Base-by-base conservation (phyloP, 1,140 invertebrate genomes). In the Mercenaria mercenaria region DNA sequence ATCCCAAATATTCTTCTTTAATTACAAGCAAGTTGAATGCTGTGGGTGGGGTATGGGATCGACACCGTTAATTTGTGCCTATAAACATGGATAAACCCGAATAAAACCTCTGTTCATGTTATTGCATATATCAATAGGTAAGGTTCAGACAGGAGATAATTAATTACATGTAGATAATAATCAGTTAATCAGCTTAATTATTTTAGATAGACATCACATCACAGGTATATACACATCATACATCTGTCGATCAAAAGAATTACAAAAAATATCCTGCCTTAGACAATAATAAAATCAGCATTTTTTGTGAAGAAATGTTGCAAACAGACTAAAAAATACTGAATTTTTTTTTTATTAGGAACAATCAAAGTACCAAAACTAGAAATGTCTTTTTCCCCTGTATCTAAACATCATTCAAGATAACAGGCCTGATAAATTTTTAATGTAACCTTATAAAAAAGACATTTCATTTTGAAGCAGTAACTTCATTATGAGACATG, bases 151-250 rank as follows among this genome's bases (percentile, higher is more conserved):
- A 10, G 39, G 26, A 56, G n/a, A 56, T 37, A 77, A 52, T 34
- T 79, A 56, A 79, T 79, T 50, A 59, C 29, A 50, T 6, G 11
- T 29, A 50, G 72, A 50, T 47, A 23, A 79, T 79, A 67, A 79
- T 79, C 47, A 52, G 43, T 52, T 56, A 52, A 79, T 52, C 47
- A 34, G 47, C 13, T 47, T 76, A 79, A 79, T 52, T 79, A 50
- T 59, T 79, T 79, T 79, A 56, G 72, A 76, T 76, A 43, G 23
- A 76, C 4, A 76, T 76, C 11, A 0, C n/a, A 64, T 8, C n/a
- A 20, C 52, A 10, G 43, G 18, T 10, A 8, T 47, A 56, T 56
- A 56, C 20, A 11, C 52, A 20, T 56, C 52, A 56, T 56, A 56
- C 15, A 56, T 23, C 20, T 23, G 3, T 23, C 52, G 8, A 47